Evolutionary conservation across 37 sponge, comb jelly and placozoan genomes (phyloP), one percentile per base, ranked within the genome.

Genomic region (Haliclona indistincta): DNA sequence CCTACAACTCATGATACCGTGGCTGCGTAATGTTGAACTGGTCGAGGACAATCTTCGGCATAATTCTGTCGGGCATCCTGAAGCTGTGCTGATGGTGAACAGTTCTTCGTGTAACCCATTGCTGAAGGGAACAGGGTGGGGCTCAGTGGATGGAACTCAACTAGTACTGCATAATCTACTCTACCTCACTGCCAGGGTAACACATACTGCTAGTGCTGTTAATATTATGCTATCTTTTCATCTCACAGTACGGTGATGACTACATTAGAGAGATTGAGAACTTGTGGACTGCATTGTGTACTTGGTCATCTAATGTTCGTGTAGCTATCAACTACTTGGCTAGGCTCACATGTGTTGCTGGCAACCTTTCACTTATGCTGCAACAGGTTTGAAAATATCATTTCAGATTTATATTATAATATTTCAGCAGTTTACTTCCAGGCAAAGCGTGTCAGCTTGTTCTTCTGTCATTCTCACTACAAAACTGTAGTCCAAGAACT

Each of bases 1-100:
- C 26, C 91, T 95, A 13, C 85, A 91, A 73, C 81, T 82, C 80
- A 95, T 95, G 81, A 75, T 84, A 2, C 95, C 95, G 0, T 95
- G 95, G 95, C 43, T 95, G 23, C 70, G 40, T 22, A 95, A 95
- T 68, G 56, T 95, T 0, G 95, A 95, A 74, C 80, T 95, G 49
- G 86, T 91, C 32, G 88, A 87, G 30, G 71, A 77, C 15, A 22
- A 23, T 70, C 25, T 63, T 20, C 26, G 68, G 30, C 56, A 23
- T 38, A 17, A 38, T 33, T 25, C 77, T 64, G 0, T 22, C 55
- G 4, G 19, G 47, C 43, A 28, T 13, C 17, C 23, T 37, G 30
- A 34, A 37, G 55, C 26, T 33, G 4, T 54, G 25, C 0, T 26
- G 22, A 34, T 44, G 30, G 35, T n/a, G 2, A 54, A 15, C 29